These are phyloP conservation scores for Pseudomyrmex concolor DNA, from an alignment of 1,140 invertebrate genomes.

Conservation along the genomic window DNA sequence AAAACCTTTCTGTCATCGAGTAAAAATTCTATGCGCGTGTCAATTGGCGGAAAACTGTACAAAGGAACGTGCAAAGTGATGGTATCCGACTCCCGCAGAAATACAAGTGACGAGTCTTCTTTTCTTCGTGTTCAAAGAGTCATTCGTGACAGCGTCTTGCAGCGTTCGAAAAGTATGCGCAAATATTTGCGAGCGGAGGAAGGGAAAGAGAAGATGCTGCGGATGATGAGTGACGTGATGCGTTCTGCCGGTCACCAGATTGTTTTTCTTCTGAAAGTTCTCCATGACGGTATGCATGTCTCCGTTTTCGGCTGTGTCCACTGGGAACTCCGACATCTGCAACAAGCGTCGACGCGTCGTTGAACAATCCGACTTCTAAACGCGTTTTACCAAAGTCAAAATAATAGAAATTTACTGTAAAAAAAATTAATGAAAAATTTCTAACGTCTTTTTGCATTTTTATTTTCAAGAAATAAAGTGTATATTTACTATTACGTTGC, in stretches of 20 bases:
- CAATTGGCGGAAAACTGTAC: slow-evolving; percentile 8
- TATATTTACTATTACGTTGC: no score
- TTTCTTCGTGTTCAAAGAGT: neutral
- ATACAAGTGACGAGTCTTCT: neutral
- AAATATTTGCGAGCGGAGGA: slow-evolving; percentile 24
- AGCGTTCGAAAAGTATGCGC: neutral
- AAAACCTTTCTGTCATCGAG: neutral
- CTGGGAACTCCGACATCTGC: slow-evolving; percentile 83
- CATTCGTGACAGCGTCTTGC: neutral
- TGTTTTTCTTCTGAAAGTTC: slow-evolving; percentile 83
- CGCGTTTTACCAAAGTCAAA: neutral
- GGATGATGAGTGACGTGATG: slow-evolving; percentile 78
- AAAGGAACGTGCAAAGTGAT: neutral
- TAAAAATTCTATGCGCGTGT: neutral
- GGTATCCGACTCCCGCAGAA: neutral
- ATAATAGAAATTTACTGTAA: neutral
- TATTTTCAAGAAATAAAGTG: no score
- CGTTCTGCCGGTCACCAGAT: slow-evolving; percentile 77
- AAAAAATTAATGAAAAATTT: no score
- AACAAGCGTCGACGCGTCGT: slow-evolving; percentile 35
- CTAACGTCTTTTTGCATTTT: no score
- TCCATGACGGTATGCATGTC: slow-evolving; percentile 83
- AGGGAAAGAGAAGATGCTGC: slow-evolving; percentile 48
- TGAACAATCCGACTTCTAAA: neutral
- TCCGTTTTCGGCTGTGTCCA: slow-evolving; percentile 79